These are phyloP conservation scores for Sclerodermus sp. DNA, from an alignment of 2,888 invertebrate genomes.

Conservation along the genomic window DNA sequence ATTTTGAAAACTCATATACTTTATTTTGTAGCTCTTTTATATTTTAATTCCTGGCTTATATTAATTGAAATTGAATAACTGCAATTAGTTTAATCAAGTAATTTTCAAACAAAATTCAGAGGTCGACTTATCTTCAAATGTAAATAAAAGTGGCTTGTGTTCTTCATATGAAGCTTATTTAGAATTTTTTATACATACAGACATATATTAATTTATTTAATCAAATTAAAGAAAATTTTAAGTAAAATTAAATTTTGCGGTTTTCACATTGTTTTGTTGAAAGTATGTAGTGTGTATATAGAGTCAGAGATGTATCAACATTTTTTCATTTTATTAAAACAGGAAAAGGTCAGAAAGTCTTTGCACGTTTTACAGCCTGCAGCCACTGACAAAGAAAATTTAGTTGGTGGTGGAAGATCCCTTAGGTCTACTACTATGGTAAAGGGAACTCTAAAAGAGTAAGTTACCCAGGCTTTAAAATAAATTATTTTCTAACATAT, in stretches of 20 bases:
- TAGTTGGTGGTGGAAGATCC: conserved; percentile 66
- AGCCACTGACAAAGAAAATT: conserved; percentile 75
- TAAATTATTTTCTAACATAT: conserved; percentile 10
- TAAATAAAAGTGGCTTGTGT: not conserved
- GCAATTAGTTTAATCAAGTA: too few species aligned
- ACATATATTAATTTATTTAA: not conserved
- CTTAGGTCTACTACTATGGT: conserved; percentile 35
- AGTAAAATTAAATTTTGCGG: too few species aligned
- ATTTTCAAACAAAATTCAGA: not conserved
- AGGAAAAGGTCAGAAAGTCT: conserved; percentile 62
- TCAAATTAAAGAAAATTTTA: not conserved
- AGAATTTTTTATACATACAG: not conserved
- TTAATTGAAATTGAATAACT: too few species aligned
- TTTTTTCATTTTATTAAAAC: conserved; percentile 16
- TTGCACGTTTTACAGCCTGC: conserved; percentile 75
- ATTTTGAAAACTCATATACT: not conserved
- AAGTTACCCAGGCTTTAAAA: conserved; percentile 18
- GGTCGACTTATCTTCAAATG: not conserved
- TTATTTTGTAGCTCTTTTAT: too few species aligned
- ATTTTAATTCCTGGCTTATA: too few species aligned
- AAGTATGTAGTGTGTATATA: not conserved
- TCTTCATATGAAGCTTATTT: not conserved
- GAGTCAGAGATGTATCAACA: too few species aligned
- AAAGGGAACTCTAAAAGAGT: conserved; percentile 33
- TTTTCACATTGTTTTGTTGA: not conserved